Conservation (phyloP, 2,113 vertebrate genomes). For the Hemiprocne comata region DNA sequence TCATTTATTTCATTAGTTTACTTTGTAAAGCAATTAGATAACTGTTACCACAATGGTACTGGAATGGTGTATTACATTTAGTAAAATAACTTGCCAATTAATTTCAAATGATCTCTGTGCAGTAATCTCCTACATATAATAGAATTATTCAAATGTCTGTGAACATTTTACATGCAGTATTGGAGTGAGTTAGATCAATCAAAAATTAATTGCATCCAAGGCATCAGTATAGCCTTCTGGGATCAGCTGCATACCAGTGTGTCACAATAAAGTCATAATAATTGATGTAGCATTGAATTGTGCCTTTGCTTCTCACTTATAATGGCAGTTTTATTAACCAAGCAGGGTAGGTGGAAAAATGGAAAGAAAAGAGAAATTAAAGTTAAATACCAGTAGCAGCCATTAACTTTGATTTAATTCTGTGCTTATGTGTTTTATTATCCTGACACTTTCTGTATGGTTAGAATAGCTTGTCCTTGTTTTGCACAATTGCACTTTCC, state of each 20-base stretch:
- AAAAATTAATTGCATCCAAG: constrained; percentile 68
- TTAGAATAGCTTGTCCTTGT: constrained; percentile 23
- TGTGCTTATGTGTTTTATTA: constrained; percentile 37
- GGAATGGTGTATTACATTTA: constrained; percentile 53
- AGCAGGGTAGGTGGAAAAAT: constrained; percentile 55
- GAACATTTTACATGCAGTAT: constrained; percentile 50
- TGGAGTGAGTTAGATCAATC: constrained; percentile 69
- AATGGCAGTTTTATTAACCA: constrained; percentile 54
- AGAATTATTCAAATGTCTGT: constrained; percentile 65
- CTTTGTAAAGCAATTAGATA: constrained; percentile 53
- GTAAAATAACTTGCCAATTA: constrained; percentile 65
- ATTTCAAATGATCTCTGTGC: constrained; percentile 66
- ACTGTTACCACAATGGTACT: constrained; percentile 46
- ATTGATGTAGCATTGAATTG: constrained; percentile 64
- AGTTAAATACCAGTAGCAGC: constrained; percentile 60
- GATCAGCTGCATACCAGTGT: constrained; percentile 59
- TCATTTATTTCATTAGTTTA: constrained; percentile 69
- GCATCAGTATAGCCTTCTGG: constrained; percentile 58
- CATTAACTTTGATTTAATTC: constrained; percentile 65
- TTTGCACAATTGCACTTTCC: constrained; percentile 32
- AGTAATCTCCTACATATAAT: constrained; percentile 56
- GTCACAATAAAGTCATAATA: constrained; percentile 71
- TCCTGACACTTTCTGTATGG: constrained; percentile 17
- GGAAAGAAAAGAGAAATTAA: constrained; percentile 57
- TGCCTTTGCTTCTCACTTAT: constrained; percentile 52